These are phyloP conservation scores for Drosophila athabasca DNA, from an alignment of 1,140 invertebrate genomes.

Conservation along the genomic window DNA sequence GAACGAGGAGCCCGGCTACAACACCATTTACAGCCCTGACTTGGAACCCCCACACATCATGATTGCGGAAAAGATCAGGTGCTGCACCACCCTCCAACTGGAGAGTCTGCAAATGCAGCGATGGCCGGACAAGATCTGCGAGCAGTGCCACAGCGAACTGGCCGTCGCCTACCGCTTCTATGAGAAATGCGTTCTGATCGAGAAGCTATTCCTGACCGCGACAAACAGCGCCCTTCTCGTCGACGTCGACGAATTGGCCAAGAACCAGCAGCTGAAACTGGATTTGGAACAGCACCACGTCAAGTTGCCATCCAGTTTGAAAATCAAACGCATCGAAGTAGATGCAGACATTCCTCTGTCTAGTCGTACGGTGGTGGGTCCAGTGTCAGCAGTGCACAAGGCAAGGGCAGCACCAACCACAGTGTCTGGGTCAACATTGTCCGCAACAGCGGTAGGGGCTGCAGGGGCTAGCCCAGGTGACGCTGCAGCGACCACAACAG, in stretches of 20 bases:
- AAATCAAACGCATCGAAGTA: conserved; percentile 51
- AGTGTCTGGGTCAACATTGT: neutral
- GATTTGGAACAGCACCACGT: conserved; percentile 57
- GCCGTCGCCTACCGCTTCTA: conserved; percentile 71
- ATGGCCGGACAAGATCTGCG: conserved; percentile 75
- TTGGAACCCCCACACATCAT: conserved; percentile 83
- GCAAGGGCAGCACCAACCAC: too few species aligned
- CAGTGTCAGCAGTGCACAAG: neutral
- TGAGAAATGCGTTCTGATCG: conserved; percentile 69
- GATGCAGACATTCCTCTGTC: conserved; percentile 23
- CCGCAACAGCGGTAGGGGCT: neutral
- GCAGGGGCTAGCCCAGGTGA: too few species aligned
- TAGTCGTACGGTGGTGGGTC: too few species aligned
- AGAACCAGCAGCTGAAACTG: conserved; percentile 40
- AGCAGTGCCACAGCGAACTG: conserved; percentile 66
- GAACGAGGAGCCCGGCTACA: conserved; percentile 84
- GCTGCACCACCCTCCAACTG: conserved; percentile 84
- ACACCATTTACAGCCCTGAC: conserved; percentile 85
- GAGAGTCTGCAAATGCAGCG: conserved; percentile 19
- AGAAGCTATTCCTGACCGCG: conserved; percentile 56
- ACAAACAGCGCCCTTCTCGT: neutral
- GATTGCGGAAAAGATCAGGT: conserved; percentile 85
- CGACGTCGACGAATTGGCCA: conserved; percentile 38
- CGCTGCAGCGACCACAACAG: too few species aligned
- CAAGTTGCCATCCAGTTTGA: conserved; percentile 55